Percentiles rank a stretch among this genome's conserved stretches.
These are phyloP conservation scores for Siphamia tubifer DNA, from an alignment of 2,113 vertebrate genomes.

Conservation along the genomic window DNA sequence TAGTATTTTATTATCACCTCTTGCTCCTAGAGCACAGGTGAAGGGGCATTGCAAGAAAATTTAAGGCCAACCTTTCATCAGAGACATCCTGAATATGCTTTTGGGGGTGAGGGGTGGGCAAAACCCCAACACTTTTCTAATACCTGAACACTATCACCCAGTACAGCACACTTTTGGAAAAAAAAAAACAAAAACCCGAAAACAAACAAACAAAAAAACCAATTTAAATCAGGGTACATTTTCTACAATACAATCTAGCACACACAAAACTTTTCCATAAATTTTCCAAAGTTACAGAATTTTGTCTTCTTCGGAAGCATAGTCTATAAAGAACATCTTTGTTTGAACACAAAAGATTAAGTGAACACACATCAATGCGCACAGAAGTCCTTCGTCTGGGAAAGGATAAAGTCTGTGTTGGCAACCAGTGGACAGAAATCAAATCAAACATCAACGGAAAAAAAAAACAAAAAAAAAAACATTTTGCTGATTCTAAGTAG, in stretches of 20 bases:
- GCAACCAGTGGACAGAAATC: slow-evolving; percentile 78
- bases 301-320: slow-evolving; percentile 79
- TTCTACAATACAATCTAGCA: slow-evolving; percentile 78
- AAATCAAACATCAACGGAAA: slow-evolving; percentile 38
- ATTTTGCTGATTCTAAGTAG: slow-evolving; percentile 78
- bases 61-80: slow-evolving; percentile 61
- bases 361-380: slow-evolving; percentile 79
- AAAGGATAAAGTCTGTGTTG: slow-evolving; percentile 83
- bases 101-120: slow-evolving; percentile 3
- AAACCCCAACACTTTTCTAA: slow-evolving; percentile 50
- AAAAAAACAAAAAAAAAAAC: slow-evolving; percentile 61
- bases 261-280: slow-evolving; percentile 69
- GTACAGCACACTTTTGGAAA: slow-evolving; percentile 66
- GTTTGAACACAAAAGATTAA: slow-evolving; percentile 83
- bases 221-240: slow-evolving; percentile 55
- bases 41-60: slow-evolving; percentile 31
- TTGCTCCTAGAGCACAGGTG: slow-evolving; percentile 27
- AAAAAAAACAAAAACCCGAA: no score
- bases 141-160: slow-evolving; percentile 64
- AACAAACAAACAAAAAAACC: no score
- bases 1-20: not conserved
- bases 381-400: slow-evolving; percentile 81
- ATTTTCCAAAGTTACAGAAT: slow-evolving; percentile 72
- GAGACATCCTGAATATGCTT: slow-evolving; percentile 54
- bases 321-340: slow-evolving; percentile 78